Base-by-base conservation (phyloP, 1,140 invertebrate genomes). In the Akabosia matsudoensis region DNA sequence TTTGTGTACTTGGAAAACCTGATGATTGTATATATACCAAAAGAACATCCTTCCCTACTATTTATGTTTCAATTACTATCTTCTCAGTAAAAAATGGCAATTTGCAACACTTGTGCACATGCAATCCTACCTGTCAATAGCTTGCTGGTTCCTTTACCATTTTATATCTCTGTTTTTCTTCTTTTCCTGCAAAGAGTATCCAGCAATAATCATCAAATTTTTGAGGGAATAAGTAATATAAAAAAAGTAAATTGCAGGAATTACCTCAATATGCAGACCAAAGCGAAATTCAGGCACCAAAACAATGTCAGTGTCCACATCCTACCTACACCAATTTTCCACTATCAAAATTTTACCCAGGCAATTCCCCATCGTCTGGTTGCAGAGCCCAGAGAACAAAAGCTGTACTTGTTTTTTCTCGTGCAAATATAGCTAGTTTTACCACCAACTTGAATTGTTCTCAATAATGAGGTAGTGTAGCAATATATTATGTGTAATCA, bases 401-500 rank as follows among this genome's bases (percentile, higher is more conserved):
- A 67, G 24, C 61, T 10, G 28, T 30, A 67, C 22, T n/a, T n/a
- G n/a, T n/a, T n/a, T 56, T n/a, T 56, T 4, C 4, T 13, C 24
- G 22, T 56, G 54, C 54, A 7, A n/a, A 56, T 22, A 45, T 45
- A 18, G 37, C 18, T 10, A 45, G 7, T 18, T 10, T 56, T 67
- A 28, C 31, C 10, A 7, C 2, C 13, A 31, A 31, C 4, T 67
- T 67, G 28, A 31, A 67, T 31, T 56, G 54, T 67, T 67, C 3
- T 7, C 31, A 30, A 30, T 16, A 22, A 67, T 16, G 61, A 31
- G 28, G 22, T 30, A 30, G 61, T 30, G 28, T 24, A 30, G 61
- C 28, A 30, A 67, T 67, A 30, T 67, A 67, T 67, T 67, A 67
- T 67, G 61, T 67, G n/a, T 31, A 67, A 67, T 67, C 61, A 67